Evolutionary conservation across 2,797 vertebrate species (phyloP).

Genomic region (Sternarchorhynchus goeldii): DNA sequence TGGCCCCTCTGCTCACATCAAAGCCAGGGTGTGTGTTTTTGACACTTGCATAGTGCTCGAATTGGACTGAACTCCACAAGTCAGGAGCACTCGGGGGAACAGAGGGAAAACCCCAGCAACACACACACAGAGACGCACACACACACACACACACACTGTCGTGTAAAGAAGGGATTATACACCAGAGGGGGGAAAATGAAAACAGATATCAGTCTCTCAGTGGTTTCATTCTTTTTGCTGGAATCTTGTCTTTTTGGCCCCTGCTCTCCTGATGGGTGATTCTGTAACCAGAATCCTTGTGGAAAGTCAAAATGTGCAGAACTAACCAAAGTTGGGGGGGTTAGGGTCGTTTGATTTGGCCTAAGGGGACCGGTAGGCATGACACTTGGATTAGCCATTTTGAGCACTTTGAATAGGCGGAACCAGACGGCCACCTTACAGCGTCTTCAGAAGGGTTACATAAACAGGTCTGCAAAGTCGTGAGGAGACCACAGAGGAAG

Average conservation of each 20-base stretch:
- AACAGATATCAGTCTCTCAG: constrained; percentile 32
- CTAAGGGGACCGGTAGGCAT: too few relatives aligned
- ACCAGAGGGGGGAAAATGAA: constrained; percentile 36
- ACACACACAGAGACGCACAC: constrained; percentile 31
- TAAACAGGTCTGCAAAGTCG: constrained; percentile 27
- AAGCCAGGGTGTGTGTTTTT: constrained; percentile 61
- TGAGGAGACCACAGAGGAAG: constrained; percentile 53
- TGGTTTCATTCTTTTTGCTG: constrained; percentile 24
- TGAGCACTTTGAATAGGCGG: constrained; percentile 29
- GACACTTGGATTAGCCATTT: background rate
- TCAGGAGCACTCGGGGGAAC: constrained; percentile 66
- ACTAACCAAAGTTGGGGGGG: too few relatives aligned
- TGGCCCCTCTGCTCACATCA: constrained; percentile 55
- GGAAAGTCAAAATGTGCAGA: background rate
- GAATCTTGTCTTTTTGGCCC: constrained; percentile 8
- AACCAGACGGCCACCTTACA: constrained; percentile 27
- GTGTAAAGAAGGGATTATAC: constrained; percentile 44
- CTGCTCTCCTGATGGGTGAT: constrained; percentile 11
- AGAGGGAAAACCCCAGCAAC: constrained; percentile 61
- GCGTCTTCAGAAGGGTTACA: constrained; percentile 1
- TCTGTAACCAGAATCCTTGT: constrained; percentile 12
- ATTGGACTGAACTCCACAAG: constrained; percentile 41
- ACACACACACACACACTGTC: constrained; percentile 5
- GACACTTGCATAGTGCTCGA: constrained; percentile 58
- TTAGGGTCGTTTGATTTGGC: too few relatives aligned